Percentiles rank a stretch among this genome's conserved stretches.
phyloP scores from a whole-genome alignment of 2,888 invertebrate species.

The Nephrotoma flavescens region DNA sequence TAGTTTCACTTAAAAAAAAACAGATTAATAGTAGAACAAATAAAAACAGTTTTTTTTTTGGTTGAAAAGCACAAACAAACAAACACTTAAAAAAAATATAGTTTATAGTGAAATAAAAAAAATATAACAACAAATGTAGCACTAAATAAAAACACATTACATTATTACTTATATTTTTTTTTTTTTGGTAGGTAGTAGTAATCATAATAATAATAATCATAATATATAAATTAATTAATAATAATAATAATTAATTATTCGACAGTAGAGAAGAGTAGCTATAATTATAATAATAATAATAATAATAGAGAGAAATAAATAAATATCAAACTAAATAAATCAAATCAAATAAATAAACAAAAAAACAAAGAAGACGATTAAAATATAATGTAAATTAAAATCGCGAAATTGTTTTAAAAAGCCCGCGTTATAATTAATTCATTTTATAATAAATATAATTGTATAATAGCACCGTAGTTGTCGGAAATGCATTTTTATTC shows the following conservation, averaged over 20 bases:
- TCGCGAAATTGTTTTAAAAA: neutral
- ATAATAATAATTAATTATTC: neutral
- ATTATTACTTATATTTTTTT: neutral
- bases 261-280: neutral
- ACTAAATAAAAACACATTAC: neutral
- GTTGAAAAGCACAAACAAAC: neutral
- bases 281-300: neutral
- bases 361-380: neutral
- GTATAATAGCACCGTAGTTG: neutral
- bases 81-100: neutral
- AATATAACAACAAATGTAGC: neutral
- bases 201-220: neutral
- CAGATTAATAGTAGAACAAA: neutral
- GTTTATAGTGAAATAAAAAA: neutral
- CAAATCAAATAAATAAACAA: neutral
- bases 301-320: neutral
- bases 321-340: neutral
- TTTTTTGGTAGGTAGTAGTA: neutral
- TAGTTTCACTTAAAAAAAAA: neutral
- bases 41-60: neutral
- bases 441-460: neutral
- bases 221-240: neutral
- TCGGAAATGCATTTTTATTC: neutral
- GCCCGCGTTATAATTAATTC: neutral
- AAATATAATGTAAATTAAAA: neutral